Evolutionary conservation across 2,888 invertebrate species (phyloP).

Genomic region (Agonopterix arenella): DNA sequence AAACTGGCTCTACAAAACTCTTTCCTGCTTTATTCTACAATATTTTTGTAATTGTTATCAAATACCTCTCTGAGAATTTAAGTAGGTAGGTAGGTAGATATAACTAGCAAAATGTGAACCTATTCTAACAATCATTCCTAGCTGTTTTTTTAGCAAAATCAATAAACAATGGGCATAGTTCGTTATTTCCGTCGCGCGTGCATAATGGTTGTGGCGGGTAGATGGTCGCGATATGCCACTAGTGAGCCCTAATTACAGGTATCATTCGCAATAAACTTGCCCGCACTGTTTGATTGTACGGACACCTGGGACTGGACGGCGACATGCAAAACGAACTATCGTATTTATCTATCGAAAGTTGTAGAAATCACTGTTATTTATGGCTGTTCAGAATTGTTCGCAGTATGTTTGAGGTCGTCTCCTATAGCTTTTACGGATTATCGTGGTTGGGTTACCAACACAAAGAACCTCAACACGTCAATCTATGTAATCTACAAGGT

Average conservation of each 20-base stretch:
- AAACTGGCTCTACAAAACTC: neutral
- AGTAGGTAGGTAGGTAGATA: neutral
- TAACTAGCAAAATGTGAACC: neutral
- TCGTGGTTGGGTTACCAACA: too few relatives aligned
- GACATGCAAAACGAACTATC: conserved; percentile 8
- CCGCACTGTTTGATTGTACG: conserved; percentile 25
- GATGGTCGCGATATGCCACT: conserved; percentile 55
- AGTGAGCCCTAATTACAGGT: conserved; percentile 61
- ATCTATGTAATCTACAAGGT: too few relatives aligned
- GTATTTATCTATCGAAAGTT: neutral
- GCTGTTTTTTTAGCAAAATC: conserved; percentile 53
- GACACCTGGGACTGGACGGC: conserved; percentile 17
- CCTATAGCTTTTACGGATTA: too few relatives aligned
- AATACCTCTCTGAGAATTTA: too few relatives aligned
- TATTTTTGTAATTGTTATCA: too few relatives aligned
- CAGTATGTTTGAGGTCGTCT: too few relatives aligned
- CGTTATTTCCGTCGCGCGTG: conserved; percentile 55
- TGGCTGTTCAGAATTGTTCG: too few relatives aligned
- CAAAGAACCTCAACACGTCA: too few relatives aligned
- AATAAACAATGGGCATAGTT: conserved; percentile 38
- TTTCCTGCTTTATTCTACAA: too few relatives aligned
- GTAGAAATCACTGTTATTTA: too few relatives aligned
- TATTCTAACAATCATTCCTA: too few relatives aligned
- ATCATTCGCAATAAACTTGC: conserved; percentile 67
- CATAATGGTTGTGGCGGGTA: conserved; percentile 46